phyloP scores from a whole-genome alignment of 2,797 vertebrate species.

The Amphiprion clarkii region DNA sequence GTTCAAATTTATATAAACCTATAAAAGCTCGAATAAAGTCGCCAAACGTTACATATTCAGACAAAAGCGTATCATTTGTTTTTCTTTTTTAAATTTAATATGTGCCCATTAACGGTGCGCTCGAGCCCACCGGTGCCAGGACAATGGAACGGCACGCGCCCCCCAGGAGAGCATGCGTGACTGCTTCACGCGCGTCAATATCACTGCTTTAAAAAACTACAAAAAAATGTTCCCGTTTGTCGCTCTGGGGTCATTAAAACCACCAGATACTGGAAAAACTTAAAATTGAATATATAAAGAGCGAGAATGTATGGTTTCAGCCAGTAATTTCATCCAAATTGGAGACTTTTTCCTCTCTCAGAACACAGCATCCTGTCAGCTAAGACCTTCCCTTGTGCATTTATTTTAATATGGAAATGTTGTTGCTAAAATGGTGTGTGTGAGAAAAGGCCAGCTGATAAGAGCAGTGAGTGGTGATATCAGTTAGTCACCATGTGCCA shows the following conservation, averaged over 20 bases:
- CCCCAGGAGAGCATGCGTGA: constrained; percentile 17
- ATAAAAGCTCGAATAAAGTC: no score
- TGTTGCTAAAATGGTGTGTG: not conserved
- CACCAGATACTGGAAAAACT: not conserved
- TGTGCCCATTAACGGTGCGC: not conserved
- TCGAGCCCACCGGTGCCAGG: not conserved
- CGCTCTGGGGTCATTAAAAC: not conserved
- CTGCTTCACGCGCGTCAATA: not conserved
- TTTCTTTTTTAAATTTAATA: not conserved
- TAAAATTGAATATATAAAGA: no score
- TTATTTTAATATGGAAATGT: not conserved
- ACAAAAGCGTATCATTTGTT: not conserved
- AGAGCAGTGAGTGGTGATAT: constrained; percentile 43
- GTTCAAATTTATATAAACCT: not conserved
- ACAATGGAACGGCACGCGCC: constrained; percentile 20
- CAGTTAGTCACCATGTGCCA: constrained; percentile 45
- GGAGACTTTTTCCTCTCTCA: no score
- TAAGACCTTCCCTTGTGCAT: not conserved
- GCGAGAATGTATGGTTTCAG: no score
- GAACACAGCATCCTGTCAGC: not conserved
- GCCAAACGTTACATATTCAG: not conserved
- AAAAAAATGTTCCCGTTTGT: not conserved
- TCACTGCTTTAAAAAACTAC: not conserved
- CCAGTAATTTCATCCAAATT: no score
- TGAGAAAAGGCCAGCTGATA: constrained; percentile 53